Evolutionary conservation across 2,888 invertebrate genomes (phyloP).

Genomic region (Parnassius mnemosyne): DNA sequence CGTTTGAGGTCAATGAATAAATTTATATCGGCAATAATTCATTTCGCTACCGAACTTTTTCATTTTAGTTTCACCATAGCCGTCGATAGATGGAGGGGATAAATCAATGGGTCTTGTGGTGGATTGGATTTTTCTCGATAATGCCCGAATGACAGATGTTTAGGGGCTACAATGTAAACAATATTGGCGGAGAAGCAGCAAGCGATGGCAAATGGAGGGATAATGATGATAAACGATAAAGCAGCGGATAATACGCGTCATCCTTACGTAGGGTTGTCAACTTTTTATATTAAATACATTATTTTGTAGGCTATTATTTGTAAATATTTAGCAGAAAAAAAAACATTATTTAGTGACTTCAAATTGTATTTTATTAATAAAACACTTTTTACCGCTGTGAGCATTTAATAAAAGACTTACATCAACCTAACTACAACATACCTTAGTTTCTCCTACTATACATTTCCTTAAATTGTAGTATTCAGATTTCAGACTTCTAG

Average conservation of each 20-base stretch:
- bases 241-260: conserved; percentile 38
- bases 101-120: conserved; percentile 1
- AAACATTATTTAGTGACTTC: too few relatives aligned
- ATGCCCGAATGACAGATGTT: conserved; percentile 22
- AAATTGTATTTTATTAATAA: too few relatives aligned
- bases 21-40: conserved; percentile 15
- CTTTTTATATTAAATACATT: too few relatives aligned
- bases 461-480: too few relatives aligned
- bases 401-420: too few relatives aligned
- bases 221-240: conserved; percentile 52
- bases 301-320: too few relatives aligned
- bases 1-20: conserved; percentile 21
- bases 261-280: conserved; percentile 21
- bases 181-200: conserved; percentile 29
- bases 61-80: conserved; percentile 9
- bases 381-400: too few relatives aligned
- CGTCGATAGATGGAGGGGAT: neutral
- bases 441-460: too few relatives aligned
- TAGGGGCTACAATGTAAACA: conserved; percentile 21
- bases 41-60: conserved; percentile 10
- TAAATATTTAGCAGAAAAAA: too few relatives aligned
- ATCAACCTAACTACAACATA: too few relatives aligned
- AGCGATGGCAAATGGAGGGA: conserved; percentile 43
- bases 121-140: conserved; percentile 8
- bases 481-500: too few relatives aligned